phyloP scores from a whole-genome alignment of 2,888 invertebrate species.

The Leistus spinibarbis region DNA sequence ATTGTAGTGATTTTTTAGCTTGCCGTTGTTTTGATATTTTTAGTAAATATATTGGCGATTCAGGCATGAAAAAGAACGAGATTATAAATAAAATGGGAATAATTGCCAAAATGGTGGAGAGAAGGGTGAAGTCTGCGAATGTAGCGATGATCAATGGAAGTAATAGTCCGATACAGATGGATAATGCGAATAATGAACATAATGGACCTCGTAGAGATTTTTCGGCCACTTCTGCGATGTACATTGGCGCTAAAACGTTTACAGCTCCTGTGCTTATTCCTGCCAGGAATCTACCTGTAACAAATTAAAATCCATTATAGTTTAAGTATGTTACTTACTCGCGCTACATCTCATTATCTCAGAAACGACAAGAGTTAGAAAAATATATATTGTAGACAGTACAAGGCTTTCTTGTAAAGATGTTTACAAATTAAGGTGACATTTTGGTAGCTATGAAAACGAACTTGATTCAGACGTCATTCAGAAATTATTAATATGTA shows the following conservation, averaged over 20 bases:
- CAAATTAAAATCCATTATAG: conserved; percentile 14
- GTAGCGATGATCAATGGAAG: conserved; percentile 76
- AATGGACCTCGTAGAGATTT: conserved; percentile 74
- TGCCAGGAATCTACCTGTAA: conserved; percentile 71
- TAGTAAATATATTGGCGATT: conserved; percentile 75
- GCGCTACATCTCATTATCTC: too few species aligned
- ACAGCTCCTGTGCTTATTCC: conserved; percentile 76
- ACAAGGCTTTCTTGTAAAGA: too few species aligned
- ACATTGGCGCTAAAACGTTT: conserved; percentile 85
- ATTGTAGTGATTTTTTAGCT: conserved; percentile 68
- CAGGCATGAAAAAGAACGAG: conserved; percentile 74
- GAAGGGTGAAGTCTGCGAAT: conserved; percentile 69
- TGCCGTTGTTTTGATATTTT: conserved; percentile 62
- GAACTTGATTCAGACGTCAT: too few species aligned
- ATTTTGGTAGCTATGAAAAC: too few species aligned
- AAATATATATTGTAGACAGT: too few species aligned
- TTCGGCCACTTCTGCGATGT: conserved; percentile 87
- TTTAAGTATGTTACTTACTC: too few species aligned
- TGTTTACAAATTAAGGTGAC: too few species aligned
- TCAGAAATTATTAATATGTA: too few species aligned
- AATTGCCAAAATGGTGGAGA: conserved; percentile 70
- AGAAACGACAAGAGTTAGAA: too few species aligned
- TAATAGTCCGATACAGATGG: conserved; percentile 81
- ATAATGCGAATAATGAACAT: conserved; percentile 84
- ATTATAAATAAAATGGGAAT: conserved; percentile 70